phyloP scores from a whole-genome alignment of 2,888 invertebrate genomes.

The Andrena dorsata region DNA sequence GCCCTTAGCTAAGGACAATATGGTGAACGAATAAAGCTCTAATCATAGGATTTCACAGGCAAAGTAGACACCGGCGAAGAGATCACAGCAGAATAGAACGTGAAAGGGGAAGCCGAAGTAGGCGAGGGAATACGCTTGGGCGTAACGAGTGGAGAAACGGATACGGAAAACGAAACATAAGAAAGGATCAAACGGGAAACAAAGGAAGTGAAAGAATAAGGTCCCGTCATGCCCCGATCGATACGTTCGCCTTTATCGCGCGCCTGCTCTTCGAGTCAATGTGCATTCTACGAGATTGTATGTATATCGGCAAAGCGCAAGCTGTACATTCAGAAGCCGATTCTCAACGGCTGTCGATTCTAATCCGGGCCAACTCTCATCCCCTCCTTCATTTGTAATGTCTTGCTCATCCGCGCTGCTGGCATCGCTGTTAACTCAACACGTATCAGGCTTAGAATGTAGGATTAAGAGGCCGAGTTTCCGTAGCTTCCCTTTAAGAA shows the following conservation, averaged over 20 bases:
- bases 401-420: slow-evolving; percentile 7
- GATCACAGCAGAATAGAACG: neutral
- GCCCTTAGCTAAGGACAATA: slow-evolving; percentile 17
- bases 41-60: slow-evolving; percentile 53
- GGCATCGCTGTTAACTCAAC: too few species aligned
- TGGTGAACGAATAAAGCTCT: slow-evolving; percentile 69
- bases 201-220: slow-evolving; percentile 57
- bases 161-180: slow-evolving; percentile 26
- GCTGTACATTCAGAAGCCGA: slow-evolving; percentile 57
- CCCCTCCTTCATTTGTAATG: slow-evolving; percentile 18
- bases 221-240: slow-evolving; percentile 63
- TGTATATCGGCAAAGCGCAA: slow-evolving; percentile 32
- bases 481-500: too few species aligned
- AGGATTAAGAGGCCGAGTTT: too few species aligned
- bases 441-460: too few species aligned
- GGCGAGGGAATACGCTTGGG: neutral
- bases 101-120: neutral
- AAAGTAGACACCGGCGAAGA: slow-evolving; percentile 14
- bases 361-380: slow-evolving; percentile 63
- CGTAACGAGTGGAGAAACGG: neutral
- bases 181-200: slow-evolving; percentile 40
- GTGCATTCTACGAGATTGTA: slow-evolving; percentile 32
- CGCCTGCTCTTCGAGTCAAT: slow-evolving; percentile 59
- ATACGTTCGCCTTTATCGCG: slow-evolving; percentile 66
- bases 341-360: slow-evolving; percentile 58